Evolutionary conservation across 2,888 invertebrate species (phyloP), one percentile per base, ranked within the genome.

Genomic region (Drosophila fungiperda): DNA sequence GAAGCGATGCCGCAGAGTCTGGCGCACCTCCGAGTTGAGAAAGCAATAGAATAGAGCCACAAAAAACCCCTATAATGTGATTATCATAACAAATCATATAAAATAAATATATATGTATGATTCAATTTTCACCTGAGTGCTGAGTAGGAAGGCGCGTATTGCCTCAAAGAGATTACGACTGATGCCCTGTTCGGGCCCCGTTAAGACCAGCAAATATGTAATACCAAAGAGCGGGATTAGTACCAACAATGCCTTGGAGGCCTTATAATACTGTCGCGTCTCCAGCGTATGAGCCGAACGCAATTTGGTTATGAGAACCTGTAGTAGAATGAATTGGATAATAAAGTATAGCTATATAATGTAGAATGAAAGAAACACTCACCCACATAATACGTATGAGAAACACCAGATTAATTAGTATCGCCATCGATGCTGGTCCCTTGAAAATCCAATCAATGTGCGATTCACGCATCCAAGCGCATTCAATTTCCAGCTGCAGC

Each of bases 21-120:
- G 97, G 57, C 97, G 96, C 8, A 98, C 98, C 93, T 98, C 98
- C 6, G 97, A 97, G 93, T 98, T 98, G 88, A 98, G 95, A 93
- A 98, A 98, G 93, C 98, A 98, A 94, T 98, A 98, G 94, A 98
- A 97, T 70, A 98, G 93, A 5, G 98, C 97, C 73, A 98, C 98
- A 60, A 96, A 96, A 91, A 98, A 96, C 71, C 98, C 98, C 98
- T 98, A 45, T 45, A 93, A 2, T 68, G 55, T 20, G 15, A 15
- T 45, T 23, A 45, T 36, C 1, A 9, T 9, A 4, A 35, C 9
- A 33, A 23, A 52, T 45, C 0, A 40, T 17, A 38, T 15, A 52
- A 26, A 15, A 11, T 48, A 15, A 23, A 23, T 23, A 49, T 1
- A 0, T 11, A 15, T 15, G 15, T 12, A n/a, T 8, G 1, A 29